A percentile compares a stretch with the other conserved stretches of the same genome.
Evolutionary conservation across 2,113 vertebrate species (phyloP).

Genomic region (Callopanchax toddi): DNA sequence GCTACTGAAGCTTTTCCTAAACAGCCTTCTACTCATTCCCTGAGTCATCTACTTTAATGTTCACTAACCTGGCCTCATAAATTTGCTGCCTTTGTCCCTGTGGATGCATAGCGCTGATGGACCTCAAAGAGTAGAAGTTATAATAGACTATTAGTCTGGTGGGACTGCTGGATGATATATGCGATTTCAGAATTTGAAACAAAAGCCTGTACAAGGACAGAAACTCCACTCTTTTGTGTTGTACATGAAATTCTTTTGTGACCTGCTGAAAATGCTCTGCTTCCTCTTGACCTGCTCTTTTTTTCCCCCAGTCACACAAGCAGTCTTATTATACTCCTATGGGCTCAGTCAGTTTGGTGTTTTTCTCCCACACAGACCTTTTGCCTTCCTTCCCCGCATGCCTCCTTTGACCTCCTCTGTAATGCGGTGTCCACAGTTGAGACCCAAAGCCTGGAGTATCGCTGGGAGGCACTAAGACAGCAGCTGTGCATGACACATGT

Average conservation of each 20-base stretch:
- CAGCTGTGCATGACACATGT: constrained; percentile 74
- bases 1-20: constrained; percentile 46
- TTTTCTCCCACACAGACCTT: constrained; percentile 1
- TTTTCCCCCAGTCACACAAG: background rate
- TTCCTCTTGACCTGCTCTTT: background rate
- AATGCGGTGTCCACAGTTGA: constrained; percentile 26
- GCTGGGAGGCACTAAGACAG: constrained; percentile 46
- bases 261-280: background rate
- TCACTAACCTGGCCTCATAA: constrained; percentile 51
- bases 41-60: constrained; percentile 45
- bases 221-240: background rate
- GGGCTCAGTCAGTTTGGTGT: constrained; percentile 2
- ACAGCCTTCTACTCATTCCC: constrained; percentile 43
- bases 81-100: constrained; percentile 32
- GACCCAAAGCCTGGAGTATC: constrained; percentile 40
- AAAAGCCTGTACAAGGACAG: background rate
- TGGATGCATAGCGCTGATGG: constrained; percentile 28
- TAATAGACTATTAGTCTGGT: constrained; percentile 30
- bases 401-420: constrained; percentile 16
- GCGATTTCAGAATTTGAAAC: constrained; percentile 8
- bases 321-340: constrained; percentile 8
- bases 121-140: constrained; percentile 44
- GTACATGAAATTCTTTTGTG: constrained; percentile 1
- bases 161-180: constrained; percentile 13
- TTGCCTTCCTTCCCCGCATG: constrained; percentile 8